Base-by-base conservation (phyloP, 2,888 invertebrate species). In the Choristoneura rosaceana region DNA sequence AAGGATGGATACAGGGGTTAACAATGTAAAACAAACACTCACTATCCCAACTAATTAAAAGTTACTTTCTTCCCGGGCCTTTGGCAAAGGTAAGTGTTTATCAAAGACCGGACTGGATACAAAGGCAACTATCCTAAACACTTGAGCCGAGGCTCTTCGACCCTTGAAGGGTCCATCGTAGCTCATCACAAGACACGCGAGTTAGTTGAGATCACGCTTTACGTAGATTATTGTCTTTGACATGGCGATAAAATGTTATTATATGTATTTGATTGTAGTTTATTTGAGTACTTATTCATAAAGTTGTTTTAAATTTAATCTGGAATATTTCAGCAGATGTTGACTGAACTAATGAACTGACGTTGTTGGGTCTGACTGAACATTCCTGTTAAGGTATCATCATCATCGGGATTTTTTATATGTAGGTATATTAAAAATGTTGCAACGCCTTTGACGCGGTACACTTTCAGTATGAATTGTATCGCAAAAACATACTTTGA, bases 121-220 rank as follows among this genome's bases (percentile, higher is more conserved):
- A 62, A 71, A 70, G 62, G 69, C 62, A 71, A 62, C 66, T 67
- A 71, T 71, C 71, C 47, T 52, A 43, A 67, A 71, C 71, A 61
- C 71, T 71, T 67, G 52, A 62, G 41, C 70, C 45, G 5, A 14
- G 3, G 61, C 45, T 43, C 55, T 52, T 61, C 60, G 65, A 14
- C 65, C 65, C 60, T 65, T 52, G 38, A 43, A 43, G 33, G 45
- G 25, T n/a, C 15, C 47, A 17, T 62, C 41, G 43, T n/a, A 55
- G 25, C 25, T 25, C 55, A 55, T 55, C 25, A 55, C 10, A 55
- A 25, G 55, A 25, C 55, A 55, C 12, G 10, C 52, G 52, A 43
- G 14, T 47, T 17, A 17, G 15, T 52, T 47, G 12, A 47, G n/a
- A 47, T 52, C 15, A 52, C 15, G 8, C 15, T 52, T 3, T 52